Conservation (phyloP, 2,797 vertebrate genomes). For the Alca torda region DNA sequence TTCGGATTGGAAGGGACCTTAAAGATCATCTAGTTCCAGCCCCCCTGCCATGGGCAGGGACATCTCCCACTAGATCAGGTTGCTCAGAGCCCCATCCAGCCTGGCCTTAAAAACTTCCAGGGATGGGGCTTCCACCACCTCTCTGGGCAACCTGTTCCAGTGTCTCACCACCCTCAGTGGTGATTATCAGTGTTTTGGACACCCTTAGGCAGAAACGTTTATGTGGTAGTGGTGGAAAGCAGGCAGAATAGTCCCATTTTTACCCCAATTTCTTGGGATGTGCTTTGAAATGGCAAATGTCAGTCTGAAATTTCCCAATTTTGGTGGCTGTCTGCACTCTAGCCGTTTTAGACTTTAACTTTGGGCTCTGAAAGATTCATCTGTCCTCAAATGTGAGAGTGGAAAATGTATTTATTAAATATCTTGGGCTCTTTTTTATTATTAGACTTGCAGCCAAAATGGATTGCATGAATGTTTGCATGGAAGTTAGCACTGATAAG, state of each 20-base stretch:
- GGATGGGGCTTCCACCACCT: too few species aligned
- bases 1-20: too few species aligned
- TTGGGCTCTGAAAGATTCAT: not conserved
- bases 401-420: not conserved
- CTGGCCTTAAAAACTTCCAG: too few species aligned
- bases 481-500: not conserved
- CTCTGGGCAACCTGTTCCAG: too few species aligned
- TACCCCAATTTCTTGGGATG: not conserved
- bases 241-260: not conserved
- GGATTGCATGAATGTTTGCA: fast-evolving
- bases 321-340: not conserved
- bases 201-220: not conserved
- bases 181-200: not conserved
- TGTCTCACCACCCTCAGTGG: too few species aligned
- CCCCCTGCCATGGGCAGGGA: too few species aligned
- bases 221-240: not conserved
- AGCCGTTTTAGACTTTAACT: not conserved
- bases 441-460: not conserved
- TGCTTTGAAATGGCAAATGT: not conserved
- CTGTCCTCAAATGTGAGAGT: not conserved
- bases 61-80: too few species aligned
- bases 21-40: too few species aligned
- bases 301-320: not conserved
- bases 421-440: not conserved
- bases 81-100: too few species aligned